Conservation (phyloP, 37 sponge, comb jelly and placozoan genomes). For the Oopsacas minuta region DNA sequence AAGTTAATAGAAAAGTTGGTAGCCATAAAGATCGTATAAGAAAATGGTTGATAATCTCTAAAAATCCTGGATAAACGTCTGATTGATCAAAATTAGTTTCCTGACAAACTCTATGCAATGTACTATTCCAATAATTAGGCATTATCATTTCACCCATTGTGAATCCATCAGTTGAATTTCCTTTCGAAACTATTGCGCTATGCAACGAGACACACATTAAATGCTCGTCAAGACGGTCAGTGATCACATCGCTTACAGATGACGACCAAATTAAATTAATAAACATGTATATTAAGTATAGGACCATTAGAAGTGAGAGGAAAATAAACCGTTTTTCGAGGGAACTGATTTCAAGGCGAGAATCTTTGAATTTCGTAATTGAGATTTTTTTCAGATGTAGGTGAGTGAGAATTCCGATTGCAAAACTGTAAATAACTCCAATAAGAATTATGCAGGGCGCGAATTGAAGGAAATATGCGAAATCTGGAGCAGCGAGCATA, state of each 20-base stretch:
- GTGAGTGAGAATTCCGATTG: neutral
- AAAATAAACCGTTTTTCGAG: neutral
- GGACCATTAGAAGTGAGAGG: neutral
- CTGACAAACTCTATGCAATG: neutral
- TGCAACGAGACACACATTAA: neutral
- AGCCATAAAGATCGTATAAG: neutral
- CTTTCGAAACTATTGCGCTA: neutral
- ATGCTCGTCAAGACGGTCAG: neutral
- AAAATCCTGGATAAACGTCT: neutral
- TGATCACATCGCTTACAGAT: neutral
- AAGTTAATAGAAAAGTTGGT: neutral
- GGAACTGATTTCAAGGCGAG: neutral
- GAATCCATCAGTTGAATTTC: neutral
- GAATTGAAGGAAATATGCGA: neutral
- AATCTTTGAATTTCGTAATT: neutral
- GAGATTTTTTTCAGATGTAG: neutral
- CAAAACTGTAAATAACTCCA: neutral
- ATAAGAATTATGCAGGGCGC: neutral
- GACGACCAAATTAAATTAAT: neutral
- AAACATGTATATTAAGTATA: neutral
- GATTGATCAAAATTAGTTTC: neutral
- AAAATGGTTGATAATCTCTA: neutral
- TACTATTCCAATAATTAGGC: neutral
- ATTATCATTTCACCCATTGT: neutral
- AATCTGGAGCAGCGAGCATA: neutral